phyloP scores from a whole-genome alignment of 2,113 vertebrate genomes.

The Isurus oxyrinchus region DNA sequence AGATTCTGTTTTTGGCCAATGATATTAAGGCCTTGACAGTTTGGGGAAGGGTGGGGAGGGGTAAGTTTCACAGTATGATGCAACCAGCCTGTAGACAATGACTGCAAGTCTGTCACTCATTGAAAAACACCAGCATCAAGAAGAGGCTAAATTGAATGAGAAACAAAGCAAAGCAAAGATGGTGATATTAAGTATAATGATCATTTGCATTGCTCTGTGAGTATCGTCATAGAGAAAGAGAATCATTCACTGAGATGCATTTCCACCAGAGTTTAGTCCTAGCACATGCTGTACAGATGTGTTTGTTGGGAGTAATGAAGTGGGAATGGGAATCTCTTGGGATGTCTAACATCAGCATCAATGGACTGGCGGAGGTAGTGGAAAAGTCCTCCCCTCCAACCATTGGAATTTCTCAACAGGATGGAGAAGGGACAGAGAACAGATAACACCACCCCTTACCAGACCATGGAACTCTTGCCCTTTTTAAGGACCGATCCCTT shows the following conservation, averaged over 20 bases:
- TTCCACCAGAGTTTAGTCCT: not conserved
- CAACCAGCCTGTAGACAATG: not conserved
- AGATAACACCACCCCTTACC: not conserved
- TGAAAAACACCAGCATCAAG: not conserved
- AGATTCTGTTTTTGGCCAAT: not conserved
- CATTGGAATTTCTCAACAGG: not conserved
- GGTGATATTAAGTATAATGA: not conserved
- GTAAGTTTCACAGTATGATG: not conserved
- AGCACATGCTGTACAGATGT: not conserved
- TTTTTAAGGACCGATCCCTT: not conserved
- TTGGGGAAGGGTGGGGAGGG: not conserved
- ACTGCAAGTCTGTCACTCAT: not conserved
- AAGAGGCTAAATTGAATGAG: not conserved
- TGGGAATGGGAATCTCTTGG: not conserved
- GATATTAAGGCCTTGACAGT: not conserved
- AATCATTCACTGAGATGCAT: not conserved
- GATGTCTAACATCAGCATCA: not conserved
- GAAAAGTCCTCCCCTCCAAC: not conserved
- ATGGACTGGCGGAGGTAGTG: not conserved
- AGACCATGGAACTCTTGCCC: not conserved
- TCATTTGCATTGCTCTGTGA: not conserved
- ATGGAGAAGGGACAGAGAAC: not conserved
- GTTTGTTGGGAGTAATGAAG: not conserved
- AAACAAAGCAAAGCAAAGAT: not conserved
- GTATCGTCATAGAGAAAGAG: not conserved